Evolutionary conservation across 23 tunicate genomes (phyloP), one percentile per base, ranked within the genome.

Genomic region (Styela plicata): DNA sequence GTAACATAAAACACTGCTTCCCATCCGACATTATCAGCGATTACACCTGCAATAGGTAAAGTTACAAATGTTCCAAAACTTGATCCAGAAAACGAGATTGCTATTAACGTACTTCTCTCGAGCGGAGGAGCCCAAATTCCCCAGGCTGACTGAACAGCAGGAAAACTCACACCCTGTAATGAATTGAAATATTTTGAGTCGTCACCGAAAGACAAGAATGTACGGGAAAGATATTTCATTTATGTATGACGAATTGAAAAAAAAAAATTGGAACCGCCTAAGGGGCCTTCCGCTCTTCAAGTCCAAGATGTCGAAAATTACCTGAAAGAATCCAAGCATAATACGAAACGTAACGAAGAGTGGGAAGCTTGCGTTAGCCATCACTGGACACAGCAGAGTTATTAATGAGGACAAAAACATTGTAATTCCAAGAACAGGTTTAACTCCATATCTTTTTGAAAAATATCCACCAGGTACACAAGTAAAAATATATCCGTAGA

Each of bases 101-200:
- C 63, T 10, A 89, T 63, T 17, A 89, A 85, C 34, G 82, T 21
- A 35, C 95, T 89, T 85, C 95, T 80, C 64, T 89, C 95, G 26
- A 85, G 31, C 24, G 95, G 95, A 0, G 95, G 95, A 23, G 95
- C 89, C 95, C 95, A 89, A 13, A 26, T n/a, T 29, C 73, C 83
- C 95, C 95, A 89, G 21, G 95, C 95, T 27, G 91, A 89, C 20
- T 89, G 86, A 83, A 89, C 84, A 0, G 87, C 63, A 21, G 95
- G 95, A 66, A 89, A 89, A 1, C 86, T 52, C 22, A 89, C 95
- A 22, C 95, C 95, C 89, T 85, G 83, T 5, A 3, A 36, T 44
- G 7, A 44, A n/a, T n/a, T n/a, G n/a, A n/a, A n/a, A n/a, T n/a
- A n/a, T n/a, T n/a, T n/a, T n/a, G n/a, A n/a, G n/a, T n/a, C n/a